Conservation (phyloP, 2,113 vertebrate genomes). For the Cavia aperea region DNA sequence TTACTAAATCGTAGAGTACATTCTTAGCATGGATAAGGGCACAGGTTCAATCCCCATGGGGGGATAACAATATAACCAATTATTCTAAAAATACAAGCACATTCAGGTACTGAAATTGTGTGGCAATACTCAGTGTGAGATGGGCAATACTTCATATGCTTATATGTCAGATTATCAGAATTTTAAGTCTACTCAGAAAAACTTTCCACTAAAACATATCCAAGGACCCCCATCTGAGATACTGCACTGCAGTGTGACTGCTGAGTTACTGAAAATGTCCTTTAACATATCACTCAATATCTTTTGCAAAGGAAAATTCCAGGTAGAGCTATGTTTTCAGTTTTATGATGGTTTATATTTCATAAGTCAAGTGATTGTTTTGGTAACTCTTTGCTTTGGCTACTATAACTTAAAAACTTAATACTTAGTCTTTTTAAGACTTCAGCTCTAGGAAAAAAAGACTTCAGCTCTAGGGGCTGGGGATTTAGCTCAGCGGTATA, state of each 20-base stretch:
- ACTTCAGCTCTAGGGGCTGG: too few species aligned
- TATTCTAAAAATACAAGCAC: background rate
- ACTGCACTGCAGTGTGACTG: background rate
- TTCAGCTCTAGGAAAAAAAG: background rate
- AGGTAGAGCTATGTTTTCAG: constrained; percentile 1
- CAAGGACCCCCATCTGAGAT: background rate
- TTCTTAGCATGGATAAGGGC: background rate
- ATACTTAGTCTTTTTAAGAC: background rate
- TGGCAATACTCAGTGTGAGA: background rate
- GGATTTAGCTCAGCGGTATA: too few species aligned
- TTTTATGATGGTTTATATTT: background rate
- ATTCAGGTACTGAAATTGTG: background rate
- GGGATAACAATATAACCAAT: background rate
- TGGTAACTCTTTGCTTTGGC: background rate
- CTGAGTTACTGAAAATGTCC: background rate
- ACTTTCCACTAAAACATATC: constrained; percentile 26
- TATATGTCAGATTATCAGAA: background rate
- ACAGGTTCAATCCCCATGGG: background rate
- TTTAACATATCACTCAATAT: background rate
- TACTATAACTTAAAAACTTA: background rate
- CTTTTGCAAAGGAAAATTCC: constrained; percentile 4
- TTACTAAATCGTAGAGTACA: background rate
- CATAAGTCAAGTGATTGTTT: background rate
- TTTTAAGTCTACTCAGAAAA: constrained; percentile 14
- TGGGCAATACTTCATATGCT: background rate